Base-by-base conservation (phyloP, 2,888 invertebrate species). In the Falcaria lacertinaria region DNA sequence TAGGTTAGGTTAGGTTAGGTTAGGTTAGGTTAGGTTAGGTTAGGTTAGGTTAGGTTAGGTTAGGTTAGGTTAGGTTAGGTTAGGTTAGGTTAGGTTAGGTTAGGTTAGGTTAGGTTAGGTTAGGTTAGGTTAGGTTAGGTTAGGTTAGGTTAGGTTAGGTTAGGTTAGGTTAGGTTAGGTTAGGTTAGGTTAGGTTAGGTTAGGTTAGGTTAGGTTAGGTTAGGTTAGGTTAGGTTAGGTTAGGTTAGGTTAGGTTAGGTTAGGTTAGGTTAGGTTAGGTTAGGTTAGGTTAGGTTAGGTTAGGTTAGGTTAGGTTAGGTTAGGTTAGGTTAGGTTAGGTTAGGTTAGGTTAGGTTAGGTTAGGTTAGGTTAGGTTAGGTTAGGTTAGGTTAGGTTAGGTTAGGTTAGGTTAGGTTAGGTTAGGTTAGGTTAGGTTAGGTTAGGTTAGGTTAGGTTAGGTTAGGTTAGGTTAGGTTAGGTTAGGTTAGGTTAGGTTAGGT, bases 111-210 rank as follows among this genome's bases (percentile, higher is more conserved):
- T 34, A 34, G 34, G 34, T 15, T 34, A 15, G 34, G 34, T 15
- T 34, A 34, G 15, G 34, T 15, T 34, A 34, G 34, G 34, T 15
- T 34, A 34, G 34, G 34, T 15, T 34, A 34, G 34, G 34, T 15
- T 34, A 14, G 34, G 34, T 15, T 34, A 34, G 34, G 34, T 34
- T 34, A 34, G 34, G 34, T 15, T 34, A 34, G 34, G 34, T 34
- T 34, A 34, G 34, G 34, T 34, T 34, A 34, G 34, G 34, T 34
- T 34, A 34, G 34, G 34, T 34, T 34, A 34, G 34, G 34, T 34
- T 34, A 34, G 34, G 34, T 34, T 34, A 34, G 34, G 34, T 34
- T 34, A 34, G 34, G 34, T 34, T 34, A 34, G 34, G 34, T 34
- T 34, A 34, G 34, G 34, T 34, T 34, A 34, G 34, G 34, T 34